Base-by-base conservation (phyloP, 2,113 vertebrate species). In the Ivindomyrus marchei region DNA sequence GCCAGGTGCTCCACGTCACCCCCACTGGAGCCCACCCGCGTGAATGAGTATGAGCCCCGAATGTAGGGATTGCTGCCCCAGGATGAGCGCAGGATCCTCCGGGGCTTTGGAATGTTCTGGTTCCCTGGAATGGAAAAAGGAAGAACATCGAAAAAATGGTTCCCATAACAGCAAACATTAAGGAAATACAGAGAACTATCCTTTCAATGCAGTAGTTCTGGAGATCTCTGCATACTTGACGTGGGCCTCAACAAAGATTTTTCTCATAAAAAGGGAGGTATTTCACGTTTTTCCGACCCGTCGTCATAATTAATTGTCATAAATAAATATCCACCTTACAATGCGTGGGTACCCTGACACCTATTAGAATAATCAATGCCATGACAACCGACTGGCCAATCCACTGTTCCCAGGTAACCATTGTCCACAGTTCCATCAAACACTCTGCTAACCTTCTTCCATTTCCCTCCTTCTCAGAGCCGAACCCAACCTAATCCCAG, bases 21-120 rank as follows among this genome's bases (percentile, higher is more conserved):
- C 89, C 98, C 98, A 0, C 97, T 99, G 0, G 98, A 99, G 88
- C 98, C 98, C 62, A 99, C 98, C 89, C 98, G 97, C 66, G 98
- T 99, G 93, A 98, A 99, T 15, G 98, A 99, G 94, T 99, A 99
- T 89, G 98, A 99, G 21, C 98, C 98, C 39, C 96, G 95, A 95
- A 99, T 98, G 92, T 97, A 94, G 0, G 98, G 97, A 93, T 99
- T 98, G 92, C 97, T 99, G 93, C 98, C 98, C 98, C 98, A 99
- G 0, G 97, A 97, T 2, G 98, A 99, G 84, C 98, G 97, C 95
- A 99, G 95, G 95, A 99, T 97, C 80, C 97, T 96, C 49, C 97
- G 96, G 90, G 98, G 98, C 94, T 99, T 99, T 7, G 98, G 98
- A 97, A 99, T 99, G 97, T 99, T 95, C 70, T 97, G 97, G 91